Conservation (phyloP, 2,113 vertebrate genomes). For the Oplegnathus fasciatus region DNA sequence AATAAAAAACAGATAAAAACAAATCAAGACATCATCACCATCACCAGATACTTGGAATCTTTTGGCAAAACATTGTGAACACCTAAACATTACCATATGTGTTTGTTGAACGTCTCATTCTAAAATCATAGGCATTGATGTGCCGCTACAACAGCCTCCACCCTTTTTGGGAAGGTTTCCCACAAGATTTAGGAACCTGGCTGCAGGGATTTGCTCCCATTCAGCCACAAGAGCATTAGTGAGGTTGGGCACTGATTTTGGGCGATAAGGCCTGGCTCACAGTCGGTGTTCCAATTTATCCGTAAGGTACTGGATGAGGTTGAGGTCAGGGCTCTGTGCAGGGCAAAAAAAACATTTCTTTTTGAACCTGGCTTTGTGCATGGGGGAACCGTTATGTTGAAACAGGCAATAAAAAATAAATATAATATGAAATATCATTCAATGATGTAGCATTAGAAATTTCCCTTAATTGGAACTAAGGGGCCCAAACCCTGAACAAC, state of each 20-base stretch:
- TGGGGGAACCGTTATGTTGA: not conserved
- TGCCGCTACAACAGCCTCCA: not conserved
- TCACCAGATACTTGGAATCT: not conserved
- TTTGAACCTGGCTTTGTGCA: not conserved
- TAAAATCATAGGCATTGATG: not conserved
- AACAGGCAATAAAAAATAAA: not conserved
- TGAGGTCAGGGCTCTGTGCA: not conserved
- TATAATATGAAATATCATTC: not conserved
- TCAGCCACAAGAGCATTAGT: not conserved
- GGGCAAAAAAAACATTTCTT: too few relatives aligned
- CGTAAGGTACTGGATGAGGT: not conserved
- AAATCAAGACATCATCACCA: not conserved
- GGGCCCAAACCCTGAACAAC: too few relatives aligned
- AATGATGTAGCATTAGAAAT: not conserved
- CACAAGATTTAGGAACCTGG: not conserved
- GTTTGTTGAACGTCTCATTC: not conserved
- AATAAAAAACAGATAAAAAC: conserved; percentile 25
- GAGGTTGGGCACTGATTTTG: not conserved
- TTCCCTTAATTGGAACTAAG: not conserved
- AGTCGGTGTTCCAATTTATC: not conserved
- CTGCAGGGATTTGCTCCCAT: not conserved
- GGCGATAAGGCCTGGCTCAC: not conserved
- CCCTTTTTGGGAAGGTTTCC: not conserved
- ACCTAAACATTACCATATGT: not conserved
- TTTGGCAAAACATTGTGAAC: not conserved